These are phyloP conservation scores for Camelus dromedarius DNA, from an alignment of 2,113 vertebrate species.

Conservation along the genomic window DNA sequence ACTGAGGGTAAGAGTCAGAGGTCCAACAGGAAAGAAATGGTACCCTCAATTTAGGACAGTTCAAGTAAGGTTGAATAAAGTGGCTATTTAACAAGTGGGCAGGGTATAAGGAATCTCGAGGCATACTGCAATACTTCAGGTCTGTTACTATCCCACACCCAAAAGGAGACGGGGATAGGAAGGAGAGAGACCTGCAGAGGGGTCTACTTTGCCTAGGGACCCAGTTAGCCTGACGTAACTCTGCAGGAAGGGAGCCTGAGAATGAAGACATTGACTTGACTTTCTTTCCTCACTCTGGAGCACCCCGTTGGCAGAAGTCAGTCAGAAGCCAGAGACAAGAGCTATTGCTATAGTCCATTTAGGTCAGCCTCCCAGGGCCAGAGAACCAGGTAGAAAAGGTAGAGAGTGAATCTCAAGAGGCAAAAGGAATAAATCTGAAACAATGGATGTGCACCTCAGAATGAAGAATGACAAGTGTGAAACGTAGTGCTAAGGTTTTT, in stretches of 20 bases:
- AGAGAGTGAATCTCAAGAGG: no score
- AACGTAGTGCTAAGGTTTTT: background rate
- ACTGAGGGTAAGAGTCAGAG: background rate
- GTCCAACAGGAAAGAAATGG: background rate
- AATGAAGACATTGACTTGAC: background rate
- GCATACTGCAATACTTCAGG: background rate
- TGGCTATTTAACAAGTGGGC: background rate
- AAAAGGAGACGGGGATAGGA: background rate
- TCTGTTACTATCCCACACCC: background rate
- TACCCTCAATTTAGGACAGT: background rate
- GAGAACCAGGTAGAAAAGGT: background rate
- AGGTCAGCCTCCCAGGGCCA: background rate
- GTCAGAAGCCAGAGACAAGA: background rate
- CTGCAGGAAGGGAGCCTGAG: background rate
- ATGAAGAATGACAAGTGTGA: background rate
- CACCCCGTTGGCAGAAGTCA: background rate
- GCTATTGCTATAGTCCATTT: background rate
- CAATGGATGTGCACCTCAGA: background rate
- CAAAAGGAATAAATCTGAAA: background rate
- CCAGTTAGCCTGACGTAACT: background rate
- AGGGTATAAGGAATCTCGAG: background rate
- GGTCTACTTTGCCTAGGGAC: background rate
- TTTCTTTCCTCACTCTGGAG: background rate
- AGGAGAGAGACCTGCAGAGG: background rate
- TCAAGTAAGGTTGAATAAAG: background rate